Evolutionary conservation across 2,113 vertebrate species (phyloP).

Genomic region (Stomatorhinus ivindoensis): DNA sequence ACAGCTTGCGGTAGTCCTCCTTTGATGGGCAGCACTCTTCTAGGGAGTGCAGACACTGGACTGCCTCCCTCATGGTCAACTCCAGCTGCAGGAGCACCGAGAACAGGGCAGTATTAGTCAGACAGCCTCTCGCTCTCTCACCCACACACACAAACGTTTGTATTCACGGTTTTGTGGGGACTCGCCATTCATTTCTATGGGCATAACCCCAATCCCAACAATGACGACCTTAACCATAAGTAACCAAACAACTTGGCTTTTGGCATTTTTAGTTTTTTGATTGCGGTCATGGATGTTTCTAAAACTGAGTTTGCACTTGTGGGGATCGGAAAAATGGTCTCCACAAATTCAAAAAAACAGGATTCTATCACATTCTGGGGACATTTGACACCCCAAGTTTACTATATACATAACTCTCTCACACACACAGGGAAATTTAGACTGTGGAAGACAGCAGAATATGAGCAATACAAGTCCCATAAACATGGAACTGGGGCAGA

Average conservation of each 20-base stretch:
- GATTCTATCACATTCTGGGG: no score
- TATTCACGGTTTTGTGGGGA: no score
- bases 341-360: no score
- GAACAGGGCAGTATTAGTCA: not conserved
- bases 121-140: no score
- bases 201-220: no score
- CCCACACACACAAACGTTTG: not conserved
- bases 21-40: conserved; percentile 88
- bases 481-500: not conserved
- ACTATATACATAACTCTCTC: not conserved
- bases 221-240: no score
- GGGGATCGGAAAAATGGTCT: no score
- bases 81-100: conserved; percentile 66
- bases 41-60: conserved; percentile 81
- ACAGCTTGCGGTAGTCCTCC: conserved; percentile 94
- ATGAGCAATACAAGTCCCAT: not conserved
- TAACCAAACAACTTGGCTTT: no score
- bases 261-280: no score
- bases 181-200: no score
- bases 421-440: not conserved
- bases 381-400: no score
- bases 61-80: conserved; percentile 89
- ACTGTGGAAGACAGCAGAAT: not conserved
- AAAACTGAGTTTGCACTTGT: no score
- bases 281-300: not conserved